A percentile compares a stretch with the other conserved stretches of the same genome.
These are phyloP conservation scores for Caretta caretta DNA, from an alignment of 2,113 vertebrate genomes.

Conservation along the genomic window DNA sequence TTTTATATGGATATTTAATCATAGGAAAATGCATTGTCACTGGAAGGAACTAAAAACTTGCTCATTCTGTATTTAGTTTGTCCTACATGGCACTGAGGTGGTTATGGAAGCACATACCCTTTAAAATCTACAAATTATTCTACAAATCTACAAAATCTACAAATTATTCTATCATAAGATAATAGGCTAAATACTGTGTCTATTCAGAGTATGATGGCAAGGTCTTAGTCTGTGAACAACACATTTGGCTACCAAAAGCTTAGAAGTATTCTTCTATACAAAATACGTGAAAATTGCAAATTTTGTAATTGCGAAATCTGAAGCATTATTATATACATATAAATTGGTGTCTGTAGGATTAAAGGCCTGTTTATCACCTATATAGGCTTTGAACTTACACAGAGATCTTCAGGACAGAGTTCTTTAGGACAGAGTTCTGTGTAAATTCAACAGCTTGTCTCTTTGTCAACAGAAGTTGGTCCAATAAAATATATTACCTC, in stretches of 20 bases:
- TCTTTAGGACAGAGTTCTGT: not conserved
- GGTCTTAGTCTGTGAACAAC: slow-evolving; percentile 58
- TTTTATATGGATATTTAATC: not conserved
- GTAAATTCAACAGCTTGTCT: not conserved
- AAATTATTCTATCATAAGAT: slow-evolving; percentile 67
- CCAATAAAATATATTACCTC: not conserved
- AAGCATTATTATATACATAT: slow-evolving; percentile 59
- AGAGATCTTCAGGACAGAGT: not conserved
- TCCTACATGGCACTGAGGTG: not conserved
- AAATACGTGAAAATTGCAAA: slow-evolving; percentile 60
- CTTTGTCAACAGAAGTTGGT: not conserved
- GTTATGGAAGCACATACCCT: not conserved
- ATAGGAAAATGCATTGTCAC: not conserved
- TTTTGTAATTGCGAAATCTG: slow-evolving; percentile 14
- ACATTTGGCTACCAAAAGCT: slow-evolving; percentile 65
- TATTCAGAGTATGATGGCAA: slow-evolving; percentile 59
- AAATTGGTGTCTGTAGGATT: slow-evolving; percentile 35
- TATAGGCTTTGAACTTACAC: not conserved
- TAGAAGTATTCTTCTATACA: slow-evolving; percentile 29
- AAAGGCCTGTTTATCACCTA: slow-evolving; percentile 40
- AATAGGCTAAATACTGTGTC: slow-evolving; percentile 43
- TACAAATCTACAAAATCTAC: not conserved
- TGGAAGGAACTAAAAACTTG: not conserved
- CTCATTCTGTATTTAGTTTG: not conserved
- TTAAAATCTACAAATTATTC: slow-evolving; percentile 30